phyloP scores from a whole-genome alignment of 2,888 invertebrate genomes.

The Agonopterix subpropinquella region DNA sequence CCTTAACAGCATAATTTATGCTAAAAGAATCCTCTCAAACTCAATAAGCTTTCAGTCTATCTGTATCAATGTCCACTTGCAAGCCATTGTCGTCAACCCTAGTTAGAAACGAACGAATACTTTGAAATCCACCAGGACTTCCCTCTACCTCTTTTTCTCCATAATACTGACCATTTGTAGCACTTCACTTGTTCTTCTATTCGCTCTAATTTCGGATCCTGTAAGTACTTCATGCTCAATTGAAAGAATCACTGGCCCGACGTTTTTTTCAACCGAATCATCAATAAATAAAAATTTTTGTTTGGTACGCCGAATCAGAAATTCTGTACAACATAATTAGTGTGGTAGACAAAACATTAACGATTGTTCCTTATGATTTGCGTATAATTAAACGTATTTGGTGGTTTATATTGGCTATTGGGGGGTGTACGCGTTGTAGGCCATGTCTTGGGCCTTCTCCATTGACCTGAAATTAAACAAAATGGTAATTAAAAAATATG shows the following conservation, averaged over 20 bases:
- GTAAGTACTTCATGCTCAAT: neutral
- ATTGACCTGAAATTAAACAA: constrained; percentile 52
- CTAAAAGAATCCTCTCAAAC: constrained; percentile 23
- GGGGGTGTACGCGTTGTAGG: constrained; percentile 76
- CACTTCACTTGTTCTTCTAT: neutral
- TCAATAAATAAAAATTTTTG: too few species aligned
- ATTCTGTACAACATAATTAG: constrained; percentile 1
- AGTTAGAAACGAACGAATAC: constrained; percentile 12
- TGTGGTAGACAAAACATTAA: constrained; percentile 5
- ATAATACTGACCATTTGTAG: constrained; percentile 7
- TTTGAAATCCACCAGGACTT: neutral
- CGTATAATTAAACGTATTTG: constrained; percentile 23
- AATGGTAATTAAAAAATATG: neutral
- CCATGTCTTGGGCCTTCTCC: constrained; percentile 73
- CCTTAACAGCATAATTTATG: constrained; percentile 23
- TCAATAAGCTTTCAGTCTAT: constrained; percentile 17
- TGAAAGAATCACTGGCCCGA: too few species aligned
- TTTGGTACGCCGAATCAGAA: too few species aligned
- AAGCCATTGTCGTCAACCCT: constrained; percentile 19
- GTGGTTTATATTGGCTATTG: constrained; percentile 48
- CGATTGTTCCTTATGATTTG: constrained; percentile 14
- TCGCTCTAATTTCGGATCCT: neutral
- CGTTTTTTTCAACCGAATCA: too few species aligned
- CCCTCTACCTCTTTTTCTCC: neutral
- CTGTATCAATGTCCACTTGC: constrained; percentile 14